Base-by-base conservation (phyloP, 2,888 invertebrate genomes). In the Dysmachus trigonus region DNA sequence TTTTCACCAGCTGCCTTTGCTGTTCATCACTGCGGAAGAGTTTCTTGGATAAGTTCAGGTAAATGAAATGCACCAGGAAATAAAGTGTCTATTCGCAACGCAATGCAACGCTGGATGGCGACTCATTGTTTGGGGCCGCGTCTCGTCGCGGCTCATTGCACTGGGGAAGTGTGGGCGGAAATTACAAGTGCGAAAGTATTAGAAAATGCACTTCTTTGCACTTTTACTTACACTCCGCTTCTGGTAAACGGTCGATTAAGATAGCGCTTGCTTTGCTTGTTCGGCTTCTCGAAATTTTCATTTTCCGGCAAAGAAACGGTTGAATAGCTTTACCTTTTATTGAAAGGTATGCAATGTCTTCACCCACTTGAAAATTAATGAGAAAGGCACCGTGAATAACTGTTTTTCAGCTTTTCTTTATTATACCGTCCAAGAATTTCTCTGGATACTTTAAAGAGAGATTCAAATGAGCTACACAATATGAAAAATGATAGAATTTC, bases 51-150 rank as follows among this genome's bases (percentile, higher is more conserved):
- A 79, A 30, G 30, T 79, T 51, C 15, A 51, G 79, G 79, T 79
- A 79, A 79, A 79, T 79, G 47, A 79, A 79, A 47, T 47, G 47
- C 79, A 79, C 38, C 79, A 79, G 79, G 47, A 79, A 47, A 47
- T 79, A 22, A 27, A 79, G n/a, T 79, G 5, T 51, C 51, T 51
- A 7, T 35, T 6, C 62, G 62, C 22, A 33, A 6, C 41, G 41
- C 41, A 41, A 2, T 13, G 8, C 41, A 5, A 27, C 10, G 13
- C 38, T 18, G 33, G 76, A 33, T 76, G 76, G 22, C 18, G n/a
- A 18, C 8, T 35, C 22, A 76, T 76, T 33, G 35, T 22, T 35
- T 31, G 38, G 76, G 22, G 35, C 15, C 2, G 5, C 76, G 41
- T 76, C 35, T 18, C 38, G 38, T 76, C 35, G 35, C 38, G 38